phyloP scores from a whole-genome alignment of 1,140 invertebrate species.

The Nebria ingens region DNA sequence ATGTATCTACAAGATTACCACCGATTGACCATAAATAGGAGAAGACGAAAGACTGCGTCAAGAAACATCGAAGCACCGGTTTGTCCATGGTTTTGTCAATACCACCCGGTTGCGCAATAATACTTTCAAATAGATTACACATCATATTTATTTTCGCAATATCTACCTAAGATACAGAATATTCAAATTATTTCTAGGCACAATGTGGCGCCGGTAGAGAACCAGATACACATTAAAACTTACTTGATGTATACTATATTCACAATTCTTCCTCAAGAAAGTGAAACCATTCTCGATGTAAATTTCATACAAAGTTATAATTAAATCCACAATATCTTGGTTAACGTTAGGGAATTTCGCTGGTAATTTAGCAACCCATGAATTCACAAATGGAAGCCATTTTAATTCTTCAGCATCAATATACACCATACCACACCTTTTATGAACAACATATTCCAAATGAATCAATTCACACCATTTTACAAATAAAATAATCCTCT shows the following conservation, averaged over 20 bases:
- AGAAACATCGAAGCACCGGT: constrained; percentile 45
- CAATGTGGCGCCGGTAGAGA: not conserved
- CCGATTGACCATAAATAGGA: constrained; percentile 72
- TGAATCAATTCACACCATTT: no score
- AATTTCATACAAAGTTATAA: constrained; percentile 48
- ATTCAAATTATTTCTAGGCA: constrained; percentile 1
- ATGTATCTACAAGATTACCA: constrained; percentile 62
- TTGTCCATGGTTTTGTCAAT: constrained; percentile 43
- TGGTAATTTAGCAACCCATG: constrained; percentile 58
- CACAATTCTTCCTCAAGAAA: constrained; percentile 54
- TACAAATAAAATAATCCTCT: constrained; percentile 2
- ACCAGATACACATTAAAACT: constrained; percentile 11
- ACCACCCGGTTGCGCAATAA: constrained; percentile 40
- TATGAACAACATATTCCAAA: no score
- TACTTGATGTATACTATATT: constrained; percentile 46
- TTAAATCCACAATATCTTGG: constrained; percentile 41
- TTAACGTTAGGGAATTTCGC: constrained; percentile 37
- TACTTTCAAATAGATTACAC: constrained; percentile 59
- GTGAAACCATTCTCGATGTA: constrained; percentile 52
- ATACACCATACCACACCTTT: constrained; percentile 77
- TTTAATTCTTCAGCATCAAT: constrained; percentile 72
- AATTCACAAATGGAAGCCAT: constrained; percentile 68
- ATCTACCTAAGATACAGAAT: constrained; percentile 50
- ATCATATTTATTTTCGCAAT: constrained; percentile 67
- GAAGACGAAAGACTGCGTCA: constrained; percentile 63